Percentiles rank a stretch among this genome's conserved stretches.
Conservation (phyloP, 1,140 invertebrate species). For the Hycleus phaleratus region DNA sequence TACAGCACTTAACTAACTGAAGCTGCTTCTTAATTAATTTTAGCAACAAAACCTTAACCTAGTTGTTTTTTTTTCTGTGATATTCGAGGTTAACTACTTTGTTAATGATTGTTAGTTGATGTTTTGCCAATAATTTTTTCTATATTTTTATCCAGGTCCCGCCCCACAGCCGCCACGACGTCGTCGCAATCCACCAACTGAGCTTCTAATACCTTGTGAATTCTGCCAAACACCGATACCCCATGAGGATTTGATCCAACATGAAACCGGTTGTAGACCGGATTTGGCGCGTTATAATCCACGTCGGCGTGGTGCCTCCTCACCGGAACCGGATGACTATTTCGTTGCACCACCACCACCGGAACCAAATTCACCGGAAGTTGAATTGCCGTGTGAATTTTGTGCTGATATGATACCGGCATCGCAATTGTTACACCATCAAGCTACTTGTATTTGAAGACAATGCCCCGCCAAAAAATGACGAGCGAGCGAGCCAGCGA, state of each 20-base stretch:
- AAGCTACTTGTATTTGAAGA: slow-evolving; percentile 36
- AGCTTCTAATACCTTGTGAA: slow-evolving; percentile 36
- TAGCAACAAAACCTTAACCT: neutral
- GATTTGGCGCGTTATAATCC: slow-evolving; percentile 32
- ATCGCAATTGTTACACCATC: slow-evolving; percentile 36
- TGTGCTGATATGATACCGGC: slow-evolving; percentile 40
- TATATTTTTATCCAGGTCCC: slow-evolving; percentile 17
- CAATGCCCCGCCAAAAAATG: too few relatives aligned
- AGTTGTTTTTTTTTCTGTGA: too few relatives aligned
- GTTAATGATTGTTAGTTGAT: too few relatives aligned
- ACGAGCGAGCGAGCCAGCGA: too few relatives aligned
- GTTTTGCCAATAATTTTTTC: neutral
- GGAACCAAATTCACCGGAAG: slow-evolving; percentile 28
- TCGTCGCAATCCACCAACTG: slow-evolving; percentile 35
- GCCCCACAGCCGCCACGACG: slow-evolving; percentile 30
- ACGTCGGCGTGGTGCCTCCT: slow-evolving; percentile 9
- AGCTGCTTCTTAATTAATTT: neutral
- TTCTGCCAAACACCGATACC: slow-evolving; percentile 35
- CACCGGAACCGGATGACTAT: slow-evolving; percentile 26
- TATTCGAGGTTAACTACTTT: too few relatives aligned
- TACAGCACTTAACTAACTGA: neutral
- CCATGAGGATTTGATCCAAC: slow-evolving; percentile 36
- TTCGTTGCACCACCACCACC: slow-evolving; percentile 23
- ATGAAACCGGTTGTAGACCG: slow-evolving; percentile 34
- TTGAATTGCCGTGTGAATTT: slow-evolving; percentile 42